Base-by-base conservation (phyloP, 1,140 invertebrate species). In the Agraylea sexmaculata region DNA sequence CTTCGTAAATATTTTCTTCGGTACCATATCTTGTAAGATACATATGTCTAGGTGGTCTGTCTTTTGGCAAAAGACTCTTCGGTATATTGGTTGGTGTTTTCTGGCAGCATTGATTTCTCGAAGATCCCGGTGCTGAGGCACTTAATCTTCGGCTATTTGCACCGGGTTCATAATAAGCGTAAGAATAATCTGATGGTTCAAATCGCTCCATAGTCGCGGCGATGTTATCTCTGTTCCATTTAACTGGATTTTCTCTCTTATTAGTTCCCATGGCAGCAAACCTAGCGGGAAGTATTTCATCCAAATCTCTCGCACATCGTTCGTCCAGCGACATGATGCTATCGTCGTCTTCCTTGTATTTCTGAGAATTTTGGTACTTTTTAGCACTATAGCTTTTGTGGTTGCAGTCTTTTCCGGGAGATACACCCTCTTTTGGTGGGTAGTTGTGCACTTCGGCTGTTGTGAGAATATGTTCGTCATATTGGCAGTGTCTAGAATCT, bases 1-100 rank as follows among this genome's bases (percentile, higher is more conserved):
- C 84, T 64, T 87, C 84, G 56, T 88, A 88, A 54, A 88, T 86
- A 57, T 88, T 88, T 64, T 88, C 84, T 56, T 82, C 78, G 10
- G 80, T 84, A 15, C 82, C 81, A 52, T 85, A 84, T 42, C 79
- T 68, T 4, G 80, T 83, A 16, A 83, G 74, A 51, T 80, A 83
- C 27, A 79, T 82, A 51, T 83, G 80, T 40, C 64, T 52, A 43
- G 46, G 50, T 16, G 57, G 54, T 53, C 59, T 50, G 37, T 64
- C 60, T 60, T 64, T 59, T 43, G 54, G 60, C 53, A 64, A 45
- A 45, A 50, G 40, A 51, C 53, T 46, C 43, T 51, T 43, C 55
- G 57, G 49, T 57, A 63, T 40, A 39, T 54, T 52, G 35, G 27
- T 43, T 33, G 23, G 40, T 54, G 53, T 46, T 60, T 52, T 60